These are phyloP conservation scores for Hyles euphorbiae DNA, from an alignment of 1,140 invertebrate species.

Conservation along the genomic window DNA sequence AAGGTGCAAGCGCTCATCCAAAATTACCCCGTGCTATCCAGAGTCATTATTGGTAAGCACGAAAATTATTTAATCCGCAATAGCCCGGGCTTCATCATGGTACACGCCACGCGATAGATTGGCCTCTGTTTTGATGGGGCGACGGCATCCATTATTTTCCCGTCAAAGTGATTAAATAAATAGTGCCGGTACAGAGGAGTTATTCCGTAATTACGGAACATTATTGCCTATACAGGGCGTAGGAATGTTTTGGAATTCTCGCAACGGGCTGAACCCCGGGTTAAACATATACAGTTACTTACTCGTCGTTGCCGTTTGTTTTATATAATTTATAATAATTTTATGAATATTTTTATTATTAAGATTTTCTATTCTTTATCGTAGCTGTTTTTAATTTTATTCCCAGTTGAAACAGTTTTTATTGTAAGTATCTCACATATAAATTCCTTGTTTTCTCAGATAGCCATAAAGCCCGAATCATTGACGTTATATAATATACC, in stretches of 20 bases:
- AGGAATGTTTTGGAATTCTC: constrained; percentile 55
- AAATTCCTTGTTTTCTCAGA: too few relatives aligned
- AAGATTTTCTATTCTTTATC: too few relatives aligned
- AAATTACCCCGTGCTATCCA: constrained; percentile 19
- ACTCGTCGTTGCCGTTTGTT: too few relatives aligned
- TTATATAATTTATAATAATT: too few relatives aligned
- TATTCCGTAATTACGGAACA: constrained; percentile 68
- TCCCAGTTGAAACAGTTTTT: too few relatives aligned
- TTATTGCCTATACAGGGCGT: constrained; percentile 54
- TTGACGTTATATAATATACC: too few relatives aligned
- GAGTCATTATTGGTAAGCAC: constrained; percentile 25
- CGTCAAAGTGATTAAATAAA: constrained; percentile 74
- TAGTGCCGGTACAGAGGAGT: constrained; percentile 57
- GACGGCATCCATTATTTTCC: constrained; percentile 59
- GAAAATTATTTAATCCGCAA: constrained; percentile 41
- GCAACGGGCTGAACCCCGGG: constrained; percentile 33
- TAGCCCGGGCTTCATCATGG: constrained; percentile 29
- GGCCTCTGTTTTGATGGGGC: constrained; percentile 41
- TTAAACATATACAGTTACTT: constrained; percentile 13
- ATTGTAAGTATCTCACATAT: too few relatives aligned
- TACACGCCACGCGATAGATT: constrained; percentile 48
- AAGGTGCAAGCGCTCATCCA: constrained; percentile 3
- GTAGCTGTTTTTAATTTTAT: too few relatives aligned
- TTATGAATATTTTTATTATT: too few relatives aligned
- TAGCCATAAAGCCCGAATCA: too few relatives aligned